phyloP scores from a whole-genome alignment of 1,140 invertebrate species.

The Microplitis mediator region DNA sequence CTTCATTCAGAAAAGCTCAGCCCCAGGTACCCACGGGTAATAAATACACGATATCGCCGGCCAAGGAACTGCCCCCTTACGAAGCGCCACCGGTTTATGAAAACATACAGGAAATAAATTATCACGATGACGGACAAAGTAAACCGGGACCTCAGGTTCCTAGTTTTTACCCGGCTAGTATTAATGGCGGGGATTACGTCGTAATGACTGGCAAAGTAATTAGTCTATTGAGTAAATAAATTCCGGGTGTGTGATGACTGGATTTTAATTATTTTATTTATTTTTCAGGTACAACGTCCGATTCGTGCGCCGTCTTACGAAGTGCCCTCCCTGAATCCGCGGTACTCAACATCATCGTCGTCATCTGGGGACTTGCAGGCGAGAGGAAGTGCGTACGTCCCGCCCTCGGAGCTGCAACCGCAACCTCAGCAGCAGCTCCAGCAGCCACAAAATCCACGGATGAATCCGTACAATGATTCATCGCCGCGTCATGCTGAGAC shows the following conservation, averaged over 20 bases:
- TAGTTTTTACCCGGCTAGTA: constrained; percentile 55
- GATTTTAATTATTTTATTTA: too few relatives aligned
- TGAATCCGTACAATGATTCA: constrained; percentile 46
- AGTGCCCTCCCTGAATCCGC: constrained; percentile 23
- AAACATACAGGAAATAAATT: constrained; percentile 70
- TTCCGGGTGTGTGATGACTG: neutral
- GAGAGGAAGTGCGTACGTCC: constrained; percentile 54
- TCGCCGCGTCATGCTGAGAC: constrained; percentile 42
- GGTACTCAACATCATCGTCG: constrained; percentile 45
- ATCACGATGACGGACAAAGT: constrained; percentile 52
- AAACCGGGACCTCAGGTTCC: constrained; percentile 62
- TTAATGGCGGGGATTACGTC: constrained; percentile 60
- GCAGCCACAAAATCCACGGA: constrained; percentile 32
- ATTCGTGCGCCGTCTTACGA: constrained; percentile 33
- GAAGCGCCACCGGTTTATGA: constrained; percentile 74
- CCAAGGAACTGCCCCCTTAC: constrained; percentile 63
- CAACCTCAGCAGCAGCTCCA: constrained; percentile 12
- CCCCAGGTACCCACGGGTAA: constrained; percentile 72
- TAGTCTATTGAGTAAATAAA: neutral
- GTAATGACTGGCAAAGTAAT: constrained; percentile 58
- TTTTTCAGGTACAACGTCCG: constrained; percentile 41
- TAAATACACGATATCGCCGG: constrained; percentile 58
- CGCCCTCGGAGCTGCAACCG: constrained; percentile 57
- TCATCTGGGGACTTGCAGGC: constrained; percentile 44
- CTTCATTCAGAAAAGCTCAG: constrained; percentile 68